Base-by-base conservation (phyloP, 2,797 vertebrate genomes). In the Sardinella longiceps region DNA sequence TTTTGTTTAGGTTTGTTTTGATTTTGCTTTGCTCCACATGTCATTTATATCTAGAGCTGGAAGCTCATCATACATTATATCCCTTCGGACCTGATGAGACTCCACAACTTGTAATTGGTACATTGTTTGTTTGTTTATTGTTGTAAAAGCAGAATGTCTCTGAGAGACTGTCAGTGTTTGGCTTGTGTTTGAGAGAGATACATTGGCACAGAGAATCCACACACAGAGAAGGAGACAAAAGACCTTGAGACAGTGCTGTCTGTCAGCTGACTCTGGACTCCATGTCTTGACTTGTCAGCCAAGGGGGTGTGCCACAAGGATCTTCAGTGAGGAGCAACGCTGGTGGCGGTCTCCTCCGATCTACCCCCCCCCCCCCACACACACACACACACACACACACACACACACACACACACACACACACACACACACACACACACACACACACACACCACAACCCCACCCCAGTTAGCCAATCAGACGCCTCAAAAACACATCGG, bases 261-360 rank as follows among this genome's bases (percentile, higher is more conserved):
- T 86, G 86, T 85, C 51, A 9, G 86, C 81, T 66, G 1, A 33
- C 53, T 86, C 81, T 86, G 70, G 1, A 33, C 53, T 86, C 81
- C 87, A 63, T 83, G 89, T 70, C 84, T 74, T 2, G 50, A 88
- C 88, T 83, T 86, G 86, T 53, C 84, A 80, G 74, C 82, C 46
- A 82, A 81, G 82, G 51, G 82, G 83, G 82, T 60, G 58, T 87
- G 84, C 82, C 48, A 28, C 23, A 9, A 58, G 84, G 87, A 30
- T 82, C 23, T 85, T 80, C 53, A 53, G 14, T 82, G 63, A 84
- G 82, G 83, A 20, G 30, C 63, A 18, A 51, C 51, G 53, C 58
- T 83, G 58, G 80, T 80, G 82, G 83, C 39, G 48, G 39, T 58
- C 11, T 77, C 80, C 53, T 53, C 56, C 87, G 82, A 86, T 85